These are phyloP conservation scores for Berghia stephanieae DNA, from an alignment of 1,140 invertebrate species.

Conservation along the genomic window DNA sequence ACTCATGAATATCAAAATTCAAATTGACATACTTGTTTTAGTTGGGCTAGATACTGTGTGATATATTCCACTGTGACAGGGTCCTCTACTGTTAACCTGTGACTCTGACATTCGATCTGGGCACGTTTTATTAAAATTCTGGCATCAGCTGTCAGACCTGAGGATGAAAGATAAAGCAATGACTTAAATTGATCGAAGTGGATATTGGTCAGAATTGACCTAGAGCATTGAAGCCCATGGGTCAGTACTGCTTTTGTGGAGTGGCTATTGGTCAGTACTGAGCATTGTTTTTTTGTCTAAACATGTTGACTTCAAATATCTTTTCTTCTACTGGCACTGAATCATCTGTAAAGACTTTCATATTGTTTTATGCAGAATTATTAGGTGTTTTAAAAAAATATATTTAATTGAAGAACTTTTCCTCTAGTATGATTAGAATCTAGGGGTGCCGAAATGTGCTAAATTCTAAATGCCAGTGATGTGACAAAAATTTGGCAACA, in stretches of 20 bases:
- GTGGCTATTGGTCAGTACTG: no score
- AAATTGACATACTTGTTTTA: constrained; percentile 71
- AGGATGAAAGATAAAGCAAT: constrained; percentile 43
- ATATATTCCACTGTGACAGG: constrained; percentile 99
- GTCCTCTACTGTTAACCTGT: constrained; percentile 98
- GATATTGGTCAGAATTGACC: not conserved
- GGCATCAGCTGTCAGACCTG: constrained; percentile 95
- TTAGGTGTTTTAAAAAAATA: not conserved
- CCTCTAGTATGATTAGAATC: no score
- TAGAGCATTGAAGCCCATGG: no score
- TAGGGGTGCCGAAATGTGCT: no score
- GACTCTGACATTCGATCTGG: constrained; percentile 97
- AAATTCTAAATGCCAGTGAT: no score
- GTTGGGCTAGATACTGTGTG: constrained; percentile 88
- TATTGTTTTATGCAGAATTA: no score
- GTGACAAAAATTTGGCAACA: no score
- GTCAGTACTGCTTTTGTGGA: no score
- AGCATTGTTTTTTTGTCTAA: no score
- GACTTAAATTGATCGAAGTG: not conserved
- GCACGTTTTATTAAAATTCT: constrained; percentile 97
- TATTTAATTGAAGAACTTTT: not conserved
- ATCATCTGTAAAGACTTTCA: no score
- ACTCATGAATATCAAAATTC: not conserved
- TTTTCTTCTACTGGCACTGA: no score
- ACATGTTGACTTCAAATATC: no score